Evolutionary conservation across 2,888 invertebrate species (phyloP).

Genomic region (Galerucella pusilla): DNA sequence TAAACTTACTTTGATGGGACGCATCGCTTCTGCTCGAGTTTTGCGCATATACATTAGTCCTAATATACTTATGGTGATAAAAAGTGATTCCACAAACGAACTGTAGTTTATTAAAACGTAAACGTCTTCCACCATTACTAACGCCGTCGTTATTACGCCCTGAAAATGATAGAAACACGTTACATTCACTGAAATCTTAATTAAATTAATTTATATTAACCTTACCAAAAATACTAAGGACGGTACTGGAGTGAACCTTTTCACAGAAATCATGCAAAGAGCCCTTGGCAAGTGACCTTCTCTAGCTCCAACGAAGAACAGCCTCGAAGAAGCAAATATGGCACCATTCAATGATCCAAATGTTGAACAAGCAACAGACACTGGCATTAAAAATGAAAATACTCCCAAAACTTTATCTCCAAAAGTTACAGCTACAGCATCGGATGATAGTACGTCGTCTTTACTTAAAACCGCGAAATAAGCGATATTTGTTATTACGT

Average conservation of each 20-base stretch:
- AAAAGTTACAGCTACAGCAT: constrained; percentile 98
- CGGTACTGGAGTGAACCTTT: constrained; percentile 82
- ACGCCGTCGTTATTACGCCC: constrained; percentile 85
- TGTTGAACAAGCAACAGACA: constrained; percentile 92
- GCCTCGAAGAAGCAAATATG: constrained; percentile 93
- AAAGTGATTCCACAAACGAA: constrained; percentile 92
- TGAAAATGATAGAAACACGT: constrained; percentile 63
- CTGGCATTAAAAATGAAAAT: constrained; percentile 87
- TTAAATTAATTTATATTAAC: background rate
- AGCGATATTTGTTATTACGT: constrained; percentile 88
- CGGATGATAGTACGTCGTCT: constrained; percentile 84
- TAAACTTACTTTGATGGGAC: constrained; percentile 84
- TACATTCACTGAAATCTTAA: background rate
- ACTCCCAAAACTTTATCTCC: constrained; percentile 80
- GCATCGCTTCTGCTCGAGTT: constrained; percentile 78
- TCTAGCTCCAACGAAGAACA: constrained; percentile 92
- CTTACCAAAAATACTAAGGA: constrained; percentile 85
- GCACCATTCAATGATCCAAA: constrained; percentile 94
- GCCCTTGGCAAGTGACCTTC: constrained; percentile 89
- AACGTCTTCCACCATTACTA: constrained; percentile 85
- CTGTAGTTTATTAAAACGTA: constrained; percentile 91
- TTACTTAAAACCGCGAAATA: constrained; percentile 89
- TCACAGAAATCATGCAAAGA: constrained; percentile 82
- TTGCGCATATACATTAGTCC: constrained; percentile 87
- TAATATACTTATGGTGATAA: constrained; percentile 87